These are phyloP conservation scores for Nesidiocoris tenuis DNA, from an alignment of 2,888 invertebrate genomes.

Conservation along the genomic window DNA sequence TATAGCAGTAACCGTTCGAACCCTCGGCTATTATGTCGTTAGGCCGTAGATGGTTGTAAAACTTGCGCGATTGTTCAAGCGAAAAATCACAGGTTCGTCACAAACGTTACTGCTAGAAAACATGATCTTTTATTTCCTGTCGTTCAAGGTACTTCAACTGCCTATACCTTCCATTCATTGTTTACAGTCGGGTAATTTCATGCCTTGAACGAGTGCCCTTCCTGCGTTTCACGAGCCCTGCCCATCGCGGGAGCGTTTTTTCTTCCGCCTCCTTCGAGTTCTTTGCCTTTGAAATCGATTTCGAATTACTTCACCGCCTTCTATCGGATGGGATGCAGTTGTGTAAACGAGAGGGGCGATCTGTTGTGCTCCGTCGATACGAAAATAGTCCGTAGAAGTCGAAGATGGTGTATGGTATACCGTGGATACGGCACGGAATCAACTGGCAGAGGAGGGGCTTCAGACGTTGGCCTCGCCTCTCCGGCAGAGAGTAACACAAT, in stretches of 20 bases:
- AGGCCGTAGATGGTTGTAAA: too few relatives aligned
- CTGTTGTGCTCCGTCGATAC: slow-evolving; percentile 6
- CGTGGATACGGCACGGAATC: background rate
- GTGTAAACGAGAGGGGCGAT: slow-evolving; percentile 2
- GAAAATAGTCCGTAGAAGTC: slow-evolving; percentile 10
- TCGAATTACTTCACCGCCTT: slow-evolving; percentile 27
- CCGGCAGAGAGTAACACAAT: background rate
- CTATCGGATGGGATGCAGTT: slow-evolving; percentile 14
- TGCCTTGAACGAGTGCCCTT: slow-evolving; percentile 5
- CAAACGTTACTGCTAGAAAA: background rate
- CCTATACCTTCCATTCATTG: slow-evolving; percentile 19
- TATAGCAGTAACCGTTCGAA: too few relatives aligned
- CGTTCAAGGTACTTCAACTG: slow-evolving; percentile 6
- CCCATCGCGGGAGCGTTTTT: slow-evolving; percentile 15
- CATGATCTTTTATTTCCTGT: slow-evolving; percentile 25
- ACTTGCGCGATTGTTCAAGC: background rate
- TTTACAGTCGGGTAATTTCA: background rate
- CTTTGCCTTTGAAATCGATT: background rate
- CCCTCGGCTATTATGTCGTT: too few relatives aligned
- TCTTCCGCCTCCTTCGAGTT: slow-evolving; percentile 4
- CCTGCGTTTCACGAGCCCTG: slow-evolving; percentile 12
- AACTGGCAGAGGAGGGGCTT: background rate
- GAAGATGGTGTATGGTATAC: slow-evolving; percentile 2
- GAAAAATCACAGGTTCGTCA: background rate
- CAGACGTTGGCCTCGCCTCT: background rate